Evolutionary conservation across 1,140 invertebrate genomes (phyloP), one percentile per base, ranked within the genome.

Genomic region (Zeugodacus cucurbitae): DNA sequence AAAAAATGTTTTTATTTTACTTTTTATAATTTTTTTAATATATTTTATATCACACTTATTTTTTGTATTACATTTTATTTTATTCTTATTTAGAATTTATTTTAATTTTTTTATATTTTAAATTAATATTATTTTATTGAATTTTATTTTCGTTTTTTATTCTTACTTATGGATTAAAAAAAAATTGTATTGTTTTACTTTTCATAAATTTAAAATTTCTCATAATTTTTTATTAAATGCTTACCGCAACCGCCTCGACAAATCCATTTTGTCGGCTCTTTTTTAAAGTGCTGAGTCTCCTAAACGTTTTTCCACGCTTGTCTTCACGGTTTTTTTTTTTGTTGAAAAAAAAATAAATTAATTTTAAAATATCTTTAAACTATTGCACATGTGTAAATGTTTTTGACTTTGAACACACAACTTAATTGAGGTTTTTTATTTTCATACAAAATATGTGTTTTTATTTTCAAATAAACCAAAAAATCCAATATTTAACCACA

Each of bases 171-270:
- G n/a, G n/a, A n/a, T n/a, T n/a, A n/a, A n/a, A n/a, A n/a, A n/a
- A n/a, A n/a, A n/a, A n/a, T n/a, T 67, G 22, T 26, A 7, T 67
- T 26, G 6, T 6, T 67, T 26, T n/a, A n/a, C n/a, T 67, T 67
- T 26, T 67, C 29, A 6, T 67, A n/a, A 74, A 34, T 62, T 62
- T 62, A 20, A 11, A 22, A 62, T 32, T 67, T 67, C 20, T 7
- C 6, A 20, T 59, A 22, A 17, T 67, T 67, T 70, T 29, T 82
- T 82, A 82, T 82, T 82, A n/a, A n/a, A n/a, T n/a, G n/a, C 92
- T 93, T 93, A 93, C 92, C 92, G 91, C 90, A 92, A 92, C 90
- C 92, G 92, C 92, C 92, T 91, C 89, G 92, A 93, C 93, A 93
- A 93, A 93, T 93, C 92, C 92, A 93, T 93, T 91, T 91, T 91